These are phyloP conservation scores for Lutraria lutraria DNA, from an alignment of 2,888 invertebrate genomes.

Conservation along the genomic window DNA sequence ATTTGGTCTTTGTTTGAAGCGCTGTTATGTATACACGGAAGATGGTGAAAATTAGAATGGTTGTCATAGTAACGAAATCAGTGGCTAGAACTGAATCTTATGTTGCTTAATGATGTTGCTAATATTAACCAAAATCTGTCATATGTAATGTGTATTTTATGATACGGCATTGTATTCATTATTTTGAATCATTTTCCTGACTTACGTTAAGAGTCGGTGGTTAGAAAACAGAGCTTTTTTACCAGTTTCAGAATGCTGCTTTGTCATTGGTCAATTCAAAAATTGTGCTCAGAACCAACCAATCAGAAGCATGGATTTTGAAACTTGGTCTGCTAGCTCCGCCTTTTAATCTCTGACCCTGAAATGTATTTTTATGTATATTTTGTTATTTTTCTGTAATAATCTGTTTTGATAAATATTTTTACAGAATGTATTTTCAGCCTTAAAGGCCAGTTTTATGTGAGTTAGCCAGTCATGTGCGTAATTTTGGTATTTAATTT, in stretches of 20 bases:
- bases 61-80: neutral
- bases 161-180: neutral
- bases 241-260: too few species aligned
- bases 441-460: constrained; percentile 24
- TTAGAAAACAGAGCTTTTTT: too few species aligned
- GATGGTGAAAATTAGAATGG: neutral
- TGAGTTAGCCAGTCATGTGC: neutral
- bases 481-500: neutral
- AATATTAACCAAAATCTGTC: neutral
- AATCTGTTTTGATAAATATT: neutral
- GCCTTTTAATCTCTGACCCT: too few species aligned
- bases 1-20: neutral
- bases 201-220: too few species aligned
- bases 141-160: neutral
- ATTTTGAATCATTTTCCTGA: too few species aligned
- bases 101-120: neutral
- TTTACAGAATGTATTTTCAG: neutral
- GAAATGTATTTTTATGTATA: neutral
- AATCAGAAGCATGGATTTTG: too few species aligned
- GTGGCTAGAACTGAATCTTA: neutral
- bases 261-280: too few species aligned
- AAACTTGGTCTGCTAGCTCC: too few species aligned
- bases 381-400: neutral
- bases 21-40: neutral
- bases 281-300: too few species aligned